phyloP scores from a whole-genome alignment of 2,797 vertebrate genomes.

The Spea hammondii region DNA sequence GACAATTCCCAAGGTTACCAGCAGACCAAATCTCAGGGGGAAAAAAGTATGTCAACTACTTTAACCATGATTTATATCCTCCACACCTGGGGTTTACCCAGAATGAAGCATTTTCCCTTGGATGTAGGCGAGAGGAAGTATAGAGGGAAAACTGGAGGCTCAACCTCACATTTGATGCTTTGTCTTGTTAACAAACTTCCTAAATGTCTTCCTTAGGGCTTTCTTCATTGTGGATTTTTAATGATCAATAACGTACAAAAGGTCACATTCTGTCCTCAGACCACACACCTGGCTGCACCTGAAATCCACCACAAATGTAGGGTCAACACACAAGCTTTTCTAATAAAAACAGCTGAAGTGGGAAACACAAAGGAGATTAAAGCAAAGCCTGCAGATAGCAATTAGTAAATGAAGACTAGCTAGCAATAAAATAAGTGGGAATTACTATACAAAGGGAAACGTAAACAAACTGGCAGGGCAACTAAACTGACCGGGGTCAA shows the following conservation, averaged over 20 bases:
- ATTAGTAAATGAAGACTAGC: constrained; percentile 40
- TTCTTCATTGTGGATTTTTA: constrained; percentile 30
- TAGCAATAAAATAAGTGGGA: constrained; percentile 34
- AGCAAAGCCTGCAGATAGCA: constrained; percentile 25
- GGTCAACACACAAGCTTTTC: constrained; percentile 18
- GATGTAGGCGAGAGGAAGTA: neutral
- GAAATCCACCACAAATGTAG: constrained; percentile 16
- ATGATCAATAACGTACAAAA: constrained; percentile 23
- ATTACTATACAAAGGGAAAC: constrained; percentile 38
- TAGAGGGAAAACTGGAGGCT: constrained; percentile 4
- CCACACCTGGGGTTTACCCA: constrained; percentile 13
- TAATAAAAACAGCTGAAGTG: constrained; percentile 22
- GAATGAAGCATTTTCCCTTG: constrained; percentile 4
- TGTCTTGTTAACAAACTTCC: constrained; percentile 26
- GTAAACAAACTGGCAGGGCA: constrained; percentile 18
- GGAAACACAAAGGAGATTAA: constrained; percentile 44
- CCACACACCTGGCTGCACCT: constrained; percentile 47
- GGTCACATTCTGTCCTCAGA: constrained; percentile 40
- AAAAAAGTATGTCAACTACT: neutral
- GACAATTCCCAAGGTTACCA: no score
- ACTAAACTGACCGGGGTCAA: constrained; percentile 12
- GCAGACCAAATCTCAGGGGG: no score
- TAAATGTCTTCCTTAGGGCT: constrained; percentile 24
- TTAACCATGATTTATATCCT: neutral
- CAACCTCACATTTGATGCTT: constrained; percentile 28